Evolutionary conservation across 2,113 vertebrate species (phyloP).

Genomic region (Labeo catla): DNA sequence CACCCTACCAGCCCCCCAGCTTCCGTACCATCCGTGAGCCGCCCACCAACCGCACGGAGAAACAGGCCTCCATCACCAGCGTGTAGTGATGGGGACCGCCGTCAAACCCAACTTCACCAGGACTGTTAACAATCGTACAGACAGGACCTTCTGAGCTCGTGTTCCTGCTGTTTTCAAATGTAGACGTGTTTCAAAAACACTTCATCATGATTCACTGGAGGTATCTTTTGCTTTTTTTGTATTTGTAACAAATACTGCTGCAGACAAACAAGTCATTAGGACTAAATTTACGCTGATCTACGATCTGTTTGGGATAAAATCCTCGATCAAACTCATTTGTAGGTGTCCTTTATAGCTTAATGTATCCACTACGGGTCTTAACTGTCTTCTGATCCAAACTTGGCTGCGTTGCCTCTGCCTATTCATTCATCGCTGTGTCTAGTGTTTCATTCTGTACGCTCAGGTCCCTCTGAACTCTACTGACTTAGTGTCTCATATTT

Average conservation of each 20-base stretch:
- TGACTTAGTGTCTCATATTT: constrained; percentile 16
- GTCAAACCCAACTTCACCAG: neutral
- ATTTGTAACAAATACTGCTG: constrained; percentile 38
- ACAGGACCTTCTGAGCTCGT: constrained; percentile 1
- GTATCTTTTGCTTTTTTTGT: constrained; percentile 30
- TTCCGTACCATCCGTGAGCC: constrained; percentile 89
- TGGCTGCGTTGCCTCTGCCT: constrained; percentile 35
- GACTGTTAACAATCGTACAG: constrained; percentile 32
- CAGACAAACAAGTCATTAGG: constrained; percentile 35
- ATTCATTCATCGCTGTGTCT: constrained; percentile 31
- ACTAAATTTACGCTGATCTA: constrained; percentile 25
- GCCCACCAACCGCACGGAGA: constrained; percentile 86
- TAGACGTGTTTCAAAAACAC: constrained; percentile 25
- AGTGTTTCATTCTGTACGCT: constrained; percentile 52
- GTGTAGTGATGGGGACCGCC: constrained; percentile 74
- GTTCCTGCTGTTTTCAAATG: constrained; percentile 12
- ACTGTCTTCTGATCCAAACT: constrained; percentile 34
- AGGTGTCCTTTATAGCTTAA: constrained; percentile 47
- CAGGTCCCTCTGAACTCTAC: constrained; percentile 57
- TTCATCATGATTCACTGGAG: constrained; percentile 27
- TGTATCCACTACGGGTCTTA: constrained; percentile 52
- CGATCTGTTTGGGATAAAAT: constrained; percentile 36
- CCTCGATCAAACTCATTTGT: constrained; percentile 19
- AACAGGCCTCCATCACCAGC: constrained; percentile 98
- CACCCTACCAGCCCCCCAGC: constrained; percentile 78